Percentiles rank a stretch among this genome's conserved stretches.
These are phyloP conservation scores for Apteryx mantelli DNA, from an alignment of 2,113 vertebrate species.

Conservation along the genomic window DNA sequence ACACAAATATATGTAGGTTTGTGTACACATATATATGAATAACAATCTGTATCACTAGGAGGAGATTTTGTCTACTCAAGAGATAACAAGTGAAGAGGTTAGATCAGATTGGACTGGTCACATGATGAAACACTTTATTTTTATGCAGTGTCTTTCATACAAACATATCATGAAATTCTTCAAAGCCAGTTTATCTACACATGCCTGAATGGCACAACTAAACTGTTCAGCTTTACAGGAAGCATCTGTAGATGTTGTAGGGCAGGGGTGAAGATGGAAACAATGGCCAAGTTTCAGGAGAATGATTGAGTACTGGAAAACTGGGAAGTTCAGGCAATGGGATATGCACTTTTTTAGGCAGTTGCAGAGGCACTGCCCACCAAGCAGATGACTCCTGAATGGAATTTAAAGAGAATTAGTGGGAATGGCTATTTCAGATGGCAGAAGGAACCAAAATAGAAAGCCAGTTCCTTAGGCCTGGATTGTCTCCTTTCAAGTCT, in stretches of 20 bases:
- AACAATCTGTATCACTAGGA: not conserved
- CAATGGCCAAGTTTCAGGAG: conserved; percentile 68
- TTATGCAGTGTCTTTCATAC: conserved; percentile 13
- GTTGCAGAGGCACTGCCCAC: conserved; percentile 5
- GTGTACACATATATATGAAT: not conserved
- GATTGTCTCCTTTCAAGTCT: conserved; percentile 38
- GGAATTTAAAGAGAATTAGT: conserved; percentile 46
- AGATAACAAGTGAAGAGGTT: not conserved
- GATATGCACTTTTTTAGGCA: conserved; percentile 51
- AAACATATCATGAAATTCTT: not conserved
- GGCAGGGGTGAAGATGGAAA: conserved; percentile 70
- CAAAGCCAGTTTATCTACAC: conserved; percentile 58
- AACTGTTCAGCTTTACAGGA: conserved; percentile 63
- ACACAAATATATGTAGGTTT: not conserved
- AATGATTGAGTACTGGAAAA: conserved; percentile 70
- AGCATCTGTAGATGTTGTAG: conserved; percentile 74
- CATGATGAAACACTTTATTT: not conserved
- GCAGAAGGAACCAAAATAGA: conserved; percentile 57
- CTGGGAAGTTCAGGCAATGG: conserved; percentile 59
- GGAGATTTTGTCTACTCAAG: not conserved
- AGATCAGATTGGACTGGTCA: not conserved
- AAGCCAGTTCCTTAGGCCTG: conserved; percentile 25
- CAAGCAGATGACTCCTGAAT: conserved; percentile 30
- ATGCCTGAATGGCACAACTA: conserved; percentile 20
- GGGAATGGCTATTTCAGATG: conserved; percentile 65